A percentile compares a stretch with the other conserved stretches of the same genome.
phyloP scores from a whole-genome alignment of 2,888 invertebrate genomes.

The Drosophila peninsularis region DNA sequence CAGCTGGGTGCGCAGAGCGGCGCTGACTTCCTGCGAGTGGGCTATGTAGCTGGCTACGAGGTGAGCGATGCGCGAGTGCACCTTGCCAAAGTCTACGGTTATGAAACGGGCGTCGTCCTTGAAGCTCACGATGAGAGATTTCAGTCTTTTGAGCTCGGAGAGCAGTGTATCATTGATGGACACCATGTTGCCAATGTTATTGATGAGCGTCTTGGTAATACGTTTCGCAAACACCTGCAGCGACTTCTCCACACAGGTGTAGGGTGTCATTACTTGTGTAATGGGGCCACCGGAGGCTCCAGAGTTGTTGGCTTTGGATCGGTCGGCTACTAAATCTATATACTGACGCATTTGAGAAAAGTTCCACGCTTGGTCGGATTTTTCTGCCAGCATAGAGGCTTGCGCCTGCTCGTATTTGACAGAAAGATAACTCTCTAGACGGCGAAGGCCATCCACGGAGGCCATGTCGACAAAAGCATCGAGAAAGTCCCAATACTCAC shows the following conservation, averaged over 20 bases:
- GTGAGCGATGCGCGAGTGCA: slow-evolving; percentile 88
- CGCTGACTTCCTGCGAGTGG: slow-evolving; percentile 78
- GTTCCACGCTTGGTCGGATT: slow-evolving; percentile 32
- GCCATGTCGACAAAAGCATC: slow-evolving; percentile 92
- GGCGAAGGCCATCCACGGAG: slow-evolving; percentile 89
- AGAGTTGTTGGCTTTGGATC: slow-evolving; percentile 10
- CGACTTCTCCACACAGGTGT: slow-evolving; percentile 87
- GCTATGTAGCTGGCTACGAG: slow-evolving; percentile 87
- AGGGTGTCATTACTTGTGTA: slow-evolving; percentile 83
- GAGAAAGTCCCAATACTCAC: slow-evolving; percentile 96
- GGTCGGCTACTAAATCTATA: slow-evolving; percentile 46
- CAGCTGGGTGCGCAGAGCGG: slow-evolving; percentile 55
- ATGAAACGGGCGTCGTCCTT: slow-evolving; percentile 89
- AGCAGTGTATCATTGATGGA: slow-evolving; percentile 87
- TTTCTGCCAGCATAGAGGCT: slow-evolving; percentile 27
- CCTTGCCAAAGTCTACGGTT: slow-evolving; percentile 87
- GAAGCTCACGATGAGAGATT: slow-evolving; percentile 88
- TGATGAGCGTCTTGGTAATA: slow-evolving; percentile 87
- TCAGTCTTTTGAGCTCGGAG: slow-evolving; percentile 89
- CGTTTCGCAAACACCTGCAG: slow-evolving; percentile 89
- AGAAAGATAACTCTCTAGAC: slow-evolving; percentile 90
- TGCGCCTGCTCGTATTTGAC: slow-evolving; percentile 41
- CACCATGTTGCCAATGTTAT: slow-evolving; percentile 86
- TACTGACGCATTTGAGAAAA: slow-evolving; percentile 51
- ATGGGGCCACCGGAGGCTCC: slow-evolving; percentile 26